These are phyloP conservation scores for Holothuria glaberrima DNA, from an alignment of 35 echinoderm and acorn worm species.

Conservation along the genomic window DNA sequence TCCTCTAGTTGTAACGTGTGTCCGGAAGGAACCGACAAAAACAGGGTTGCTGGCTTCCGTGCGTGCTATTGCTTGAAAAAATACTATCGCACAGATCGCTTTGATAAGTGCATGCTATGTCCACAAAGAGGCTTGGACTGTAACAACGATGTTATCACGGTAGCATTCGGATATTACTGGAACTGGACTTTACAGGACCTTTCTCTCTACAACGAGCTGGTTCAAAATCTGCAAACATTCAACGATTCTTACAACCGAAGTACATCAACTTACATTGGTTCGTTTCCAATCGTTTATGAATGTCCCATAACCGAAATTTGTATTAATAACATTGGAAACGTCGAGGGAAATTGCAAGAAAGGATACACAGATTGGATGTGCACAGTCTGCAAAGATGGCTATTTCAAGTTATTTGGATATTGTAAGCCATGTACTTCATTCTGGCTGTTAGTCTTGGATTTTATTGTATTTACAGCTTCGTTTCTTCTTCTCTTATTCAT, in stretches of 20 bases:
- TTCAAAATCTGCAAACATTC: background rate
- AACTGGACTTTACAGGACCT: background rate
- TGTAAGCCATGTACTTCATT: background rate
- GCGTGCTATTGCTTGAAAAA: conserved; percentile 63
- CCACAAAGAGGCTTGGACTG: background rate
- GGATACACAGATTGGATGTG: conserved; percentile 30
- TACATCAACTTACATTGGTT: background rate
- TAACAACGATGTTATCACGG: background rate
- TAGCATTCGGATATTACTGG: background rate
- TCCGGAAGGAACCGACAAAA: conserved; percentile 62
- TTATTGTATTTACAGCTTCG: background rate
- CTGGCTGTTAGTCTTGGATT: background rate
- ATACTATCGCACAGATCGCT: conserved; percentile 47
- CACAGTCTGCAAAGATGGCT: background rate
- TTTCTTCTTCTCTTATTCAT: background rate
- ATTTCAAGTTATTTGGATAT: background rate
- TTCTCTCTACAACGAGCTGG: background rate
- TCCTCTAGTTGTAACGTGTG: conserved; percentile 56
- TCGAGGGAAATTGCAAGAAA: conserved; percentile 4
- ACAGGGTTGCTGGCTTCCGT: conserved; percentile 40
- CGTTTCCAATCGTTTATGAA: background rate
- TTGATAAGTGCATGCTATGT: conserved; percentile 4
- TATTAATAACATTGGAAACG: background rate
- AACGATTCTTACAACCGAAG: background rate
- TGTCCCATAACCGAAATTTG: background rate